Evolutionary conservation across 2,797 vertebrate species (phyloP).

Genomic region (Galagoides demidoff): DNA sequence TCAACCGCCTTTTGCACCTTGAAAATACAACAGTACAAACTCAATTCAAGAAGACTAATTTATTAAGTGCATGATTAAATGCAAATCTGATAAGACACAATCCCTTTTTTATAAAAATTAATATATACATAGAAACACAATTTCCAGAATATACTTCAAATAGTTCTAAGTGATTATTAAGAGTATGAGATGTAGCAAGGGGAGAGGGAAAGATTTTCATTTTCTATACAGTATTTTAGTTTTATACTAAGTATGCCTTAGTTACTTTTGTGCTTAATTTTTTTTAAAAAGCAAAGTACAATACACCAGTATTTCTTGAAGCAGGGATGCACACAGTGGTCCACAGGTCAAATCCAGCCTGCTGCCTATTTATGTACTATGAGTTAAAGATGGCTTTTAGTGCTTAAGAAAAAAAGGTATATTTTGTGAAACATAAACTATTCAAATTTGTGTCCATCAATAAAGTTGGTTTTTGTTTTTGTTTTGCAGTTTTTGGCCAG

Average conservation of each 20-base stretch:
- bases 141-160: neutral
- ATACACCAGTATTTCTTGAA: neutral
- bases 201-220: neutral
- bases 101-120: slow-evolving; percentile 11
- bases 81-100: neutral
- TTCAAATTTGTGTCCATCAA: neutral
- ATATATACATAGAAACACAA: neutral
- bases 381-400: neutral
- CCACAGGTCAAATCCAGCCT: neutral
- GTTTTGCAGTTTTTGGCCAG: too few species aligned
- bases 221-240: neutral
- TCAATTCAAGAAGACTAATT: neutral
- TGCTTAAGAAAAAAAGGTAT: neutral
- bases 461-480: too few species aligned
- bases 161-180: neutral
- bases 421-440: neutral
- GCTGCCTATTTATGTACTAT: neutral
- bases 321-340: neutral
- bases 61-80: neutral
- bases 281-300: neutral
- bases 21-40: neutral
- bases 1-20: slow-evolving; percentile 91
- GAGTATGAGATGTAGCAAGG: neutral
- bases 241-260: neutral
- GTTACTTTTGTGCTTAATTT: neutral